Percentiles rank a stretch among this genome's conserved stretches.
phyloP scores from a whole-genome alignment of 2,888 invertebrate genomes.

The Acrobasis repandana region DNA sequence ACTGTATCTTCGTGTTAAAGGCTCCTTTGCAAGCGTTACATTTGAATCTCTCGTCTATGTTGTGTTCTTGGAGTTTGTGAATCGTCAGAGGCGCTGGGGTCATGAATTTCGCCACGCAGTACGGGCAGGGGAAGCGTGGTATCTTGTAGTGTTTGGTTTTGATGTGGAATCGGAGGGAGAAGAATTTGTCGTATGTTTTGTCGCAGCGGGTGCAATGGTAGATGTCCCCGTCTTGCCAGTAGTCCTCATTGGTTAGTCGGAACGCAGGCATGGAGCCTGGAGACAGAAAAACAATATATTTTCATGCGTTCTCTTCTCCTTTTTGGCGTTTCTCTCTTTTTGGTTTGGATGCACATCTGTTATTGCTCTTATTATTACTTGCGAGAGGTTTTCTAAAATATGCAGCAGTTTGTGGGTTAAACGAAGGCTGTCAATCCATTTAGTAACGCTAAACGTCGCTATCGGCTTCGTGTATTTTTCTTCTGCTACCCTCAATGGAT shows the following conservation, averaged over 20 bases:
- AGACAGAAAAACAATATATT: constrained; percentile 51
- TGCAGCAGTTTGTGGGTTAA: too few relatives aligned
- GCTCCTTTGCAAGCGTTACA: constrained; percentile 65
- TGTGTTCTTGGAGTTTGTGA: constrained; percentile 60
- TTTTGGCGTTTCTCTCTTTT: not conserved
- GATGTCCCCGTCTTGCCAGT: constrained; percentile 43
- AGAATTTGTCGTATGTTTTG: constrained; percentile 50
- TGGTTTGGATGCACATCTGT: not conserved
- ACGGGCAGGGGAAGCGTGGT: constrained; percentile 46
- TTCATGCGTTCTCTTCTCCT: constrained; percentile 23
- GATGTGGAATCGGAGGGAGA: constrained; percentile 53
- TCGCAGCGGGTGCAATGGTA: constrained; percentile 54
- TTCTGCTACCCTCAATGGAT: too few relatives aligned
- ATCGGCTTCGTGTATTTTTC: too few relatives aligned
- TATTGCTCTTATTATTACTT: not conserved
- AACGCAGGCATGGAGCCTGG: constrained; percentile 46
- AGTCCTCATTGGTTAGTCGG: constrained; percentile 51
- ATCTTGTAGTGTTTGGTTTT: constrained; percentile 61
- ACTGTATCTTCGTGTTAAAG: constrained; percentile 58
- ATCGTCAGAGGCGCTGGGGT: constrained; percentile 50
- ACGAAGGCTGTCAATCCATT: too few relatives aligned
- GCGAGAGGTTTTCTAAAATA: too few relatives aligned
- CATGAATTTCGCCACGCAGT: constrained; percentile 55
- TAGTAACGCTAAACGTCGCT: too few relatives aligned
- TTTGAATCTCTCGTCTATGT: constrained; percentile 59